Percentiles rank a stretch among this genome's conserved stretches.
Evolutionary conservation across 2,113 vertebrate genomes (phyloP).

Genomic region (Rhinogobius similis): DNA sequence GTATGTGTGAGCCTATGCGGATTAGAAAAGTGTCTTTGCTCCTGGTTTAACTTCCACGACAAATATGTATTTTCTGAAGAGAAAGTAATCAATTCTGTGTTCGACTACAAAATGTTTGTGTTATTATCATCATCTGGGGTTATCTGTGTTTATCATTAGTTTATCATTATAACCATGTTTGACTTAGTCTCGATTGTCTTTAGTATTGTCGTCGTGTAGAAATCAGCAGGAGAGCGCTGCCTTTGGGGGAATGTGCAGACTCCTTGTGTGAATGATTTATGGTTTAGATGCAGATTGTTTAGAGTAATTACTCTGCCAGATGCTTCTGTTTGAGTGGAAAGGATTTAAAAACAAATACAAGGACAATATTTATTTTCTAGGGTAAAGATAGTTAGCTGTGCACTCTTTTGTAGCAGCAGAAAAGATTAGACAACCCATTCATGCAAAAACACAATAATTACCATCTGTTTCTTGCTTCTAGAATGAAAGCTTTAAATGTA

Average conservation of each 20-base stretch:
- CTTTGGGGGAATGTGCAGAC: slow-evolving; percentile 25
- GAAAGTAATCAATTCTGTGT: no score
- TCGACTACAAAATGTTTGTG: no score
- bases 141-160: background rate
- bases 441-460: background rate
- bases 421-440: background rate
- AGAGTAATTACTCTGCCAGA: slow-evolving; percentile 44
- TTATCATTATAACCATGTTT: slow-evolving; percentile 4
- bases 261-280: slow-evolving; percentile 34
- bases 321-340: slow-evolving; percentile 32
- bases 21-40: background rate
- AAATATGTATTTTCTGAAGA: no score
- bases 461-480: background rate
- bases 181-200: slow-evolving; percentile 21
- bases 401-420: background rate
- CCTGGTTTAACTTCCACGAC: no score
- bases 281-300: slow-evolving; percentile 33
- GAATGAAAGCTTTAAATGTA: background rate
- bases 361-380: background rate
- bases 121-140: background rate
- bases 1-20: no score
- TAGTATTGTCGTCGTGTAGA: slow-evolving; percentile 22
- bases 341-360: slow-evolving; percentile 21
- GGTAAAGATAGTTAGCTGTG: background rate
- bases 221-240: slow-evolving; percentile 32